Evolutionary conservation across 2,888 invertebrate genomes (phyloP), one percentile per base, ranked within the genome.

Genomic region (Branchipolynoe longqiensis): DNA sequence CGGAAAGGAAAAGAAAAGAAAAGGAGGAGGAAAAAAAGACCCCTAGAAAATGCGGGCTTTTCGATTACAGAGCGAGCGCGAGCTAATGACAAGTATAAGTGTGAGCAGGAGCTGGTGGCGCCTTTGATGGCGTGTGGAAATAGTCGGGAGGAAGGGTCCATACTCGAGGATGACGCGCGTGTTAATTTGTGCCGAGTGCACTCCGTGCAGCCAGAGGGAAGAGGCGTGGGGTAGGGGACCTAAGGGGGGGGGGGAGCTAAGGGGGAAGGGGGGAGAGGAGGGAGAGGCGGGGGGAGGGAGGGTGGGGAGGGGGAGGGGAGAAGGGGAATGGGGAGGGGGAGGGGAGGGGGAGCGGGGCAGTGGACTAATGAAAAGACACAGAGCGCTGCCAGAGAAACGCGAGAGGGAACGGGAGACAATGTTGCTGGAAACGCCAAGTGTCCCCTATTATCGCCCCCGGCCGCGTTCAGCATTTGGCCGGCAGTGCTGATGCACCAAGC

Each of bases 71-170:
- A 73, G 73, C 41, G 73, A 40, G 38, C 73, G 73, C 28, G 36
- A 40, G 33, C 38, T 73, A 73, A 73, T 73, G 73, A 73, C 73
- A 73, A 73, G 73, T 73, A 73, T 73, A 73, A 38, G 41, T 73
- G 38, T 73, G 73, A 73, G 36, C 62, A 31, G 48, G 62, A 31
- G 62, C 31, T 62, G 62, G 3, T 25, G 1, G 62, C 62, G 22
- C 14, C 62, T 62, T 62, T 62, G 62, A 62, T 25, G 62, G 62
- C n/a, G n/a, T n/a, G 62, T 2, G 31, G 14, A 62, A 62, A n/a
- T 31, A 62, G 62, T 62, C 31, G 28, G n/a, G 62, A 62, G 28
- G 14, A n/a, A 31, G 62, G 62, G 62, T 62, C 25, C 62, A 28
- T 31, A 62, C 62, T 62, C 62, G n/a, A 62, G 28, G 28, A 62